These are phyloP conservation scores for Drosophila lacicola DNA, from an alignment of 2,888 invertebrate species.

Conservation along the genomic window DNA sequence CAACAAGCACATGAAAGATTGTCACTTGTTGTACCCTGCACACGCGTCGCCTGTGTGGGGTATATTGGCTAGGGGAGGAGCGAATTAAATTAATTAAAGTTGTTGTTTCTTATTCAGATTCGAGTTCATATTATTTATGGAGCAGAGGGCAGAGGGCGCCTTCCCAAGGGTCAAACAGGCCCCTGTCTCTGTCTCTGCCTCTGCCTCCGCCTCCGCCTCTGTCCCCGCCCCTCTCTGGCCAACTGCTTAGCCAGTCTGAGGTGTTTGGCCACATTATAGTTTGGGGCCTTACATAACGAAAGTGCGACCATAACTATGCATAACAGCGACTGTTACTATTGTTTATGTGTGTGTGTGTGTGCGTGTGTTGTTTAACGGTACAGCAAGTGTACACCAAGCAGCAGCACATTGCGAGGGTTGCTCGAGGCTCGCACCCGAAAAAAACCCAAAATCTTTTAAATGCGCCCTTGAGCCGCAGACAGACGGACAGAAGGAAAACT, in stretches of 20 bases:
- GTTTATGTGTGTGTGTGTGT: not conserved
- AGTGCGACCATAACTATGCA: slow-evolving; percentile 21
- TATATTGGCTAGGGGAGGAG: not conserved
- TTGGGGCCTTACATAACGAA: slow-evolving; percentile 33
- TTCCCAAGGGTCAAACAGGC: slow-evolving; percentile 8
- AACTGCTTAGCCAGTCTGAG: not conserved
- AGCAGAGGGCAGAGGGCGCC: not conserved
- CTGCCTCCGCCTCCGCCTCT: not conserved
- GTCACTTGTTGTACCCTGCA: slow-evolving; percentile 12
- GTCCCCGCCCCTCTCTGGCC: too few relatives aligned
- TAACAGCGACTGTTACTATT: slow-evolving; percentile 24
- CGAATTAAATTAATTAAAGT: too few relatives aligned
- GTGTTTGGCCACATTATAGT: slow-evolving; percentile 26
- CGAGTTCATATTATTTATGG: not conserved
- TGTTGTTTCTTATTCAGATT: not conserved
- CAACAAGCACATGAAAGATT: slow-evolving; percentile 1
- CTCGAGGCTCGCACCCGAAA: not conserved
- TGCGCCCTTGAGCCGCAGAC: slow-evolving; percentile 28
- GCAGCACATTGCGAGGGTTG: slow-evolving; percentile 3
- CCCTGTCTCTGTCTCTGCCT: not conserved
- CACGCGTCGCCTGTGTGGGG: not conserved
- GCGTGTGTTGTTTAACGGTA: slow-evolving; percentile 14
- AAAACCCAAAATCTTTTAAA: slow-evolving; percentile 31
- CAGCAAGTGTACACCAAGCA: slow-evolving; percentile 30
- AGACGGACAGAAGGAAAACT: slow-evolving; percentile 9